Conservation (phyloP, 2,888 invertebrate genomes). For the Drosophila atroscutellata region DNA sequence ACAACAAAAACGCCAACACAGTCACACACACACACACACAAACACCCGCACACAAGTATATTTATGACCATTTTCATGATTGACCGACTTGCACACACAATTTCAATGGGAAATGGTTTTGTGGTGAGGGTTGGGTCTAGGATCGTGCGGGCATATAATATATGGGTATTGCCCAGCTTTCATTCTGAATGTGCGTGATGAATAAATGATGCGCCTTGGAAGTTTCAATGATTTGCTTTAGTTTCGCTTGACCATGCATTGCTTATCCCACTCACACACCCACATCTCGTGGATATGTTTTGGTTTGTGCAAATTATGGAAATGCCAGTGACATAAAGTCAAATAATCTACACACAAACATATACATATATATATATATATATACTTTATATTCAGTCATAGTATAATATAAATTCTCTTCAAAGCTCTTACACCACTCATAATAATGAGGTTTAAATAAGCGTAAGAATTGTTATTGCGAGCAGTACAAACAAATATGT, state of each 20-base stretch:
- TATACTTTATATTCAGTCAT: not conserved
- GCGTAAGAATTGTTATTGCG: not conserved
- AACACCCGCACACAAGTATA: constrained; percentile 39
- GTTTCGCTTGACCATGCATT: constrained; percentile 51
- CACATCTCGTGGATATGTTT: constrained; percentile 13
- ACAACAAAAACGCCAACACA: constrained; percentile 32
- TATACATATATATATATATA: not conserved
- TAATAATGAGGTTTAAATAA: not conserved
- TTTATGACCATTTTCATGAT: constrained; percentile 76
- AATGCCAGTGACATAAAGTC: constrained; percentile 33
- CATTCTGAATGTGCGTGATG: constrained; percentile 70
- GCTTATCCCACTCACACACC: constrained; percentile 9
- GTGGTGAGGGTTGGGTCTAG: not conserved
- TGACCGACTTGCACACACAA: constrained; percentile 62
- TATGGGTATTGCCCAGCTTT: constrained; percentile 57
- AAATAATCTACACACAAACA: constrained; percentile 26
- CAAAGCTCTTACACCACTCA: constrained; percentile 5
- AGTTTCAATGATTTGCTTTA: constrained; percentile 72
- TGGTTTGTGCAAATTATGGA: constrained; percentile 25
- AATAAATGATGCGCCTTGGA: constrained; percentile 75
- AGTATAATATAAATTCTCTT: constrained; percentile 5
- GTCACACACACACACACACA: constrained; percentile 25
- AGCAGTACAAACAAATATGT: not conserved
- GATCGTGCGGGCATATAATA: constrained; percentile 40
- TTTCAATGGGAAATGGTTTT: constrained; percentile 30